Conservation (phyloP, 2,113 vertebrate species). For the Micronycteris hirsuta region DNA sequence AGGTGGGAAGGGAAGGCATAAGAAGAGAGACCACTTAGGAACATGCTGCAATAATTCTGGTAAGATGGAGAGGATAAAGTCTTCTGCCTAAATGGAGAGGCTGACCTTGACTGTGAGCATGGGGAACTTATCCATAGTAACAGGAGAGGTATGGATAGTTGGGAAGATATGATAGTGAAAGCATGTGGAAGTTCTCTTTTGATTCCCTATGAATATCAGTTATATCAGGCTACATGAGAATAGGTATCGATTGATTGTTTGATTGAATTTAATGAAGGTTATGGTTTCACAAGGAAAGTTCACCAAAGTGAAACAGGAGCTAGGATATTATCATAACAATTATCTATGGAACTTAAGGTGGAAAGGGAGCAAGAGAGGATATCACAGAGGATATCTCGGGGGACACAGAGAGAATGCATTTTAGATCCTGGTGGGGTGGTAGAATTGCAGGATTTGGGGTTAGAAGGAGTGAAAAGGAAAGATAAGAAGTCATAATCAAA, state of each 20-base stretch:
- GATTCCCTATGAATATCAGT: neutral
- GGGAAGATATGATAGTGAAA: neutral
- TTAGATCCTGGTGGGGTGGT: neutral
- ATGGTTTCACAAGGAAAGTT: neutral
- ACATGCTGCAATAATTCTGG: neutral
- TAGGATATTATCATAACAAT: neutral
- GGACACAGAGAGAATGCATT: neutral
- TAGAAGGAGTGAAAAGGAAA: neutral
- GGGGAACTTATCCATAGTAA: neutral
- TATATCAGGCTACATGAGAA: neutral
- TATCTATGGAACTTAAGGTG: neutral
- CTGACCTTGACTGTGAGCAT: neutral
- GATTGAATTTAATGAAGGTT: neutral
- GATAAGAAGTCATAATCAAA: neutral
- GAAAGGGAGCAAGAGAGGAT: neutral
- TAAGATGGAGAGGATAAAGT: neutral
- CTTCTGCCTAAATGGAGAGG: neutral
- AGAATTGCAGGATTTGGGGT: neutral
- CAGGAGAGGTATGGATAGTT: neutral
- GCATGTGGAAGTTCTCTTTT: neutral
- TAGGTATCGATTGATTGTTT: neutral
- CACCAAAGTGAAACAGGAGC: neutral
- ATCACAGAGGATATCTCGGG: neutral
- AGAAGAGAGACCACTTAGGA: neutral
- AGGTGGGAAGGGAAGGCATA: neutral